Conservation (phyloP, 2,797 vertebrate genomes). For the Cetoscarus ocellatus region DNA sequence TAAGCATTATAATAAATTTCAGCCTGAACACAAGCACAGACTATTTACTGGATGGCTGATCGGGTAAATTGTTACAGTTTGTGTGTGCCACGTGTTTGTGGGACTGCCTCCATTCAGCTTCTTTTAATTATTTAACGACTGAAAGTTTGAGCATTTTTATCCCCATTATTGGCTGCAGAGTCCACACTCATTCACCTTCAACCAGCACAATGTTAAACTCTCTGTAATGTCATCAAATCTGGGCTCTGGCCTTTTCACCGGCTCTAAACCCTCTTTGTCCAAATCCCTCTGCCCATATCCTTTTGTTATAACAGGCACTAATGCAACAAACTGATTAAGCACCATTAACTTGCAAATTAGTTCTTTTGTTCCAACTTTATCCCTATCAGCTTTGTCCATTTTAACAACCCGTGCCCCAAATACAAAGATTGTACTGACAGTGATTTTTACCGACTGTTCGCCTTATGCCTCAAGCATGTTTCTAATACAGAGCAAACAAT, state of each 20-base stretch:
- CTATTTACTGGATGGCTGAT: constrained; percentile 57
- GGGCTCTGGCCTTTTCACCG: constrained; percentile 63
- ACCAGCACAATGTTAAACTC: constrained; percentile 67
- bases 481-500: background rate
- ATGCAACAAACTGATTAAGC: constrained; percentile 77
- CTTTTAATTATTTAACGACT: constrained; percentile 51
- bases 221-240: constrained; percentile 68
- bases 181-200: constrained; percentile 68
- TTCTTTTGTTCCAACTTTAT: constrained; percentile 77
- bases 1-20: constrained; percentile 52
- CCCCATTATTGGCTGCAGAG: constrained; percentile 51
- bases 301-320: constrained; percentile 74
- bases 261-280: constrained; percentile 72
- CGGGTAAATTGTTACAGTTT: constrained; percentile 31
- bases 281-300: constrained; percentile 71
- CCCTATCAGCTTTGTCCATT: constrained; percentile 64
- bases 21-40: constrained; percentile 39
- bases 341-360: constrained; percentile 79
- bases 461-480: constrained; percentile 53
- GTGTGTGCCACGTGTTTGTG: constrained; percentile 12
- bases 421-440: constrained; percentile 23
- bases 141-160: constrained; percentile 60
- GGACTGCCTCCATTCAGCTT: constrained; percentile 16
- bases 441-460: constrained; percentile 55
- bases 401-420: constrained; percentile 59